These are phyloP conservation scores for Channa argus DNA, from an alignment of 2,113 vertebrate species.

Conservation along the genomic window DNA sequence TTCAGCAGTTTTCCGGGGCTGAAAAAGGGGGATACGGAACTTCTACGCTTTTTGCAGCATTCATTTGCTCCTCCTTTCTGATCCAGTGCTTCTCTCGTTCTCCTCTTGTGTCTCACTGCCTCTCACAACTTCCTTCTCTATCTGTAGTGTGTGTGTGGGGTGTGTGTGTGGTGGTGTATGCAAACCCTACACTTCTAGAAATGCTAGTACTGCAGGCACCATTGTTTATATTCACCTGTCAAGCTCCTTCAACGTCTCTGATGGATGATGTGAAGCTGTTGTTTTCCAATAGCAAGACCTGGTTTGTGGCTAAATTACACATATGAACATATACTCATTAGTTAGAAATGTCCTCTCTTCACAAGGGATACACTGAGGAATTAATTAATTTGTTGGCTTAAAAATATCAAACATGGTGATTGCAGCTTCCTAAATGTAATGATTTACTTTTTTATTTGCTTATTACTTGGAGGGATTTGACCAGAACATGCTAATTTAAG, in stretches of 20 bases:
- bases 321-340: constrained; percentile 23
- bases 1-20: constrained; percentile 78
- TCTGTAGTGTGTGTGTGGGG: background rate
- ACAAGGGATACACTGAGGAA: no score
- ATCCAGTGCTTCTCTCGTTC: constrained; percentile 44
- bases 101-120: constrained; percentile 25
- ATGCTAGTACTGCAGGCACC: constrained; percentile 60
- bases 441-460: no score
- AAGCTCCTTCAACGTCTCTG: constrained; percentile 63
- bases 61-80: constrained; percentile 59
- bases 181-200: constrained; percentile 34
- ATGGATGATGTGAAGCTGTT: constrained; percentile 63
- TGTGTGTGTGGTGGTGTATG: constrained; percentile 4
- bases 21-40: constrained; percentile 74
- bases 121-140: constrained; percentile 41
- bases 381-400: no score
- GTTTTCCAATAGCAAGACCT: constrained; percentile 55
- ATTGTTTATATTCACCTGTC: constrained; percentile 72
- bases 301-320: constrained; percentile 51
- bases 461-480: no score
- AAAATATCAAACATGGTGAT: no score
- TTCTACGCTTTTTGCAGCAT: constrained; percentile 65
- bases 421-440: no score
- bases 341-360: background rate
- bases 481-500: no score